Base-by-base conservation (phyloP, 2,113 vertebrate genomes). In the Hypomesus transpacificus region DNA sequence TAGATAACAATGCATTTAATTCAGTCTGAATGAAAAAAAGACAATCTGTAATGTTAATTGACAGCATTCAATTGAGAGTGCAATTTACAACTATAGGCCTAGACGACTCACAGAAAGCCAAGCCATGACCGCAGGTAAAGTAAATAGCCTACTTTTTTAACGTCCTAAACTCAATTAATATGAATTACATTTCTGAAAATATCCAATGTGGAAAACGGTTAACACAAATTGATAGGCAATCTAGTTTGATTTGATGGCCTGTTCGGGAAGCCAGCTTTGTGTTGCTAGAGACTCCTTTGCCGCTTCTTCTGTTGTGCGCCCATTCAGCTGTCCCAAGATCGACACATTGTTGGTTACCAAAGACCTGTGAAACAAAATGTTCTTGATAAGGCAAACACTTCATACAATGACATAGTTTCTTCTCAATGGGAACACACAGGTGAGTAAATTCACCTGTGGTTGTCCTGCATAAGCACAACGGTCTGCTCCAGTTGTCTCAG, bases 401-500 rank as follows among this genome's bases (percentile, higher is more conserved):
- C 4, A 68, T 28, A 56, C 54, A 7, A 34, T 34, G 0, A 6
- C 3, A 2, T 1, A 22, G 46, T 66, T 21, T 66, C 4, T 9
- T n/a, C 18, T 34, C 31, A 21, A 22, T 50, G 11, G 8, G 20
- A 18, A 50, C 20, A 3, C 6, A 14, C 57, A 28, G 46, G 14
- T 54, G 56, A 21, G 51, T 68, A 16, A 57, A 51, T 64, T 81
- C 88, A 92, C 90, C 91, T 91, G 70, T 91, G 87, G 76, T 88
- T 91, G 74, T 87, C 85, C 1, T 88, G 87, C 54, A 92, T 80
- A 77, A 89, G 78, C 59, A 76, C 34, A 66, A 90, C 60, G 0
- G 86, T 89, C 52, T 86, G 83, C 54, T 91, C 86, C 24, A 91
- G 68, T 56, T 87, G 88, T 74, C 79, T 87, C 71, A 86, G 75